Percentiles rank a stretch among this genome's conserved stretches.
Conservation (phyloP, 2,888 invertebrate genomes). For the Germaria angustata region DNA sequence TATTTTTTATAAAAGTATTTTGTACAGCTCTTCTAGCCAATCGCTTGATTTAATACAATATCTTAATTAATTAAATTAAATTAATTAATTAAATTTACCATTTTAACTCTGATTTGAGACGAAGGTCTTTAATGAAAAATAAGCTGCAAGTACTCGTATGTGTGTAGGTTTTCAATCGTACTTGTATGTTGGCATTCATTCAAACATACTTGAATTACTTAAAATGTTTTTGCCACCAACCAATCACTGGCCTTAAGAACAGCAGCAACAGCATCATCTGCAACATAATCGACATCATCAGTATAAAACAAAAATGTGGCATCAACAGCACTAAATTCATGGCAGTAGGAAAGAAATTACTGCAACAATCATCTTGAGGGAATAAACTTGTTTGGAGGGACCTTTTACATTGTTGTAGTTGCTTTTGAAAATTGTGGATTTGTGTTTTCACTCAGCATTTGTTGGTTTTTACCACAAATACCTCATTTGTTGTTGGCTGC, state of each 20-base stretch:
- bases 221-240: conserved; percentile 19
- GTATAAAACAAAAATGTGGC: neutral
- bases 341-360: neutral
- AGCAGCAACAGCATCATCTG: neutral
- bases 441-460: conserved; percentile 7
- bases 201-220: conserved; percentile 12
- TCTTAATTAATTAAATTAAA: too few relatives aligned
- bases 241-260: neutral
- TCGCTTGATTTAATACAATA: too few relatives aligned
- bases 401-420: neutral
- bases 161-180: neutral
- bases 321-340: neutral
- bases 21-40: too few relatives aligned
- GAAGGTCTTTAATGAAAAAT: conserved; percentile 24
- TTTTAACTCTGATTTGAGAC: too few relatives aligned
- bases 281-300: neutral
- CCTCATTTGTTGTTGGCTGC: neutral
- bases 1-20: too few relatives aligned
- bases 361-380: neutral
- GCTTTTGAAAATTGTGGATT: neutral
- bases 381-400: neutral
- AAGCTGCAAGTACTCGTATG: too few relatives aligned
- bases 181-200: conserved; percentile 25
- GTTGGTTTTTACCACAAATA: neutral
- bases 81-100: too few relatives aligned